A percentile compares a stretch with the other conserved stretches of the same genome.
Conservation (phyloP, 2,888 invertebrate species). For the Brenthis ino region DNA sequence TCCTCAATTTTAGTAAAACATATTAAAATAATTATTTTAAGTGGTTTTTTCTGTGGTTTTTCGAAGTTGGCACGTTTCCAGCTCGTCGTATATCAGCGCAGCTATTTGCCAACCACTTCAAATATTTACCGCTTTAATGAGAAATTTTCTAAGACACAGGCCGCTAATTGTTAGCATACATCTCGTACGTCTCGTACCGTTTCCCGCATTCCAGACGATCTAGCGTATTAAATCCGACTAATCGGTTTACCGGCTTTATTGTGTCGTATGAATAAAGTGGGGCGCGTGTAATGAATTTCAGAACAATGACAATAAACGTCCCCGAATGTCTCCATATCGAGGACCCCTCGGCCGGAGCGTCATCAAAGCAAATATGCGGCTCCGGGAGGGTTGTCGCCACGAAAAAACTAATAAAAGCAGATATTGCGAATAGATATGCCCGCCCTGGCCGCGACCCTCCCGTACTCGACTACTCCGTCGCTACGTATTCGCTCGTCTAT, state of each 20-base stretch:
- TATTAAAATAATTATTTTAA: neutral
- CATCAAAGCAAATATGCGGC: constrained; percentile 44
- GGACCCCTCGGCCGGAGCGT: constrained; percentile 27
- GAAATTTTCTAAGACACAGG: constrained; percentile 25
- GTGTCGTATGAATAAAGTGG: constrained; percentile 36
- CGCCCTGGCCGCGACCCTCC: neutral
- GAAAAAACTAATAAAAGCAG: constrained; percentile 77
- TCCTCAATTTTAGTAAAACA: neutral
- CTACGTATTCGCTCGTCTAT: no score
- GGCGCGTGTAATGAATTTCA: constrained; percentile 37
- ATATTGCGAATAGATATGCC: constrained; percentile 64
- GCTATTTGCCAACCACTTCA: constrained; percentile 14
- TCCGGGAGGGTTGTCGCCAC: constrained; percentile 62
- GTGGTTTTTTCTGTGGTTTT: constrained; percentile 1
- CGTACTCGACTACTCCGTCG: no score
- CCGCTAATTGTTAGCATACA: constrained; percentile 33
- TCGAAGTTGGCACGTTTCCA: constrained; percentile 15
- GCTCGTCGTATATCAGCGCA: constrained; percentile 2
- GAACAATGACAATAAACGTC: constrained; percentile 41
- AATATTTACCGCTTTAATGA: constrained; percentile 27
- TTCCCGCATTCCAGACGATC: constrained; percentile 25
- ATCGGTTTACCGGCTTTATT: constrained; percentile 28
- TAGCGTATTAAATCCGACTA: constrained; percentile 30
- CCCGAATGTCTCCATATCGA: constrained; percentile 31
- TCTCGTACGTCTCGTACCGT: constrained; percentile 9